Percentiles rank a stretch among this genome's conserved stretches.
Conservation (phyloP, 2,797 vertebrate genomes). For the Tiaroga cobitis region DNA sequence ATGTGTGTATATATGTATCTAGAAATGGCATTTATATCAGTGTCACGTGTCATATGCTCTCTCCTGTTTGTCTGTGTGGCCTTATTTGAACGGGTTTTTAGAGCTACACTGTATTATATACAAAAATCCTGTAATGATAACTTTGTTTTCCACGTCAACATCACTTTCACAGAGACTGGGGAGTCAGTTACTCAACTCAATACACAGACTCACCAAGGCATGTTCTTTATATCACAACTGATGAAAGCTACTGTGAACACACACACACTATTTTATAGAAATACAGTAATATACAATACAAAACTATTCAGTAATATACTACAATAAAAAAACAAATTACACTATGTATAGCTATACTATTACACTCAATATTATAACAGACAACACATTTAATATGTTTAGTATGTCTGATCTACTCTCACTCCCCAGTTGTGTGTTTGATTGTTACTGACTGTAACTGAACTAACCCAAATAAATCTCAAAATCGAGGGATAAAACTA, state of each 20-base stretch:
- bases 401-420: neutral
- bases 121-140: slow-evolving; percentile 32
- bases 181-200: slow-evolving; percentile 27
- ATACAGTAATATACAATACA: neutral
- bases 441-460: slow-evolving; percentile 36
- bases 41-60: slow-evolving; percentile 5
- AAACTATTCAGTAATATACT: neutral
- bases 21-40: slow-evolving; percentile 33
- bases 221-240: neutral
- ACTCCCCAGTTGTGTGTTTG: slow-evolving; percentile 34
- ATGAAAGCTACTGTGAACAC: slow-evolving; percentile 4
- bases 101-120: slow-evolving; percentile 22
- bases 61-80: slow-evolving; percentile 42
- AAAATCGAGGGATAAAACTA: slow-evolving; percentile 39
- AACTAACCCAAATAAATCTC: slow-evolving; percentile 44
- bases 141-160: slow-evolving; percentile 3
- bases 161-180: slow-evolving; percentile 41
- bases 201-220: slow-evolving; percentile 13
- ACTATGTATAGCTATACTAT: neutral
- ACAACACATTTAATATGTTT: slow-evolving; percentile 2
- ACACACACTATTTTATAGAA: neutral
- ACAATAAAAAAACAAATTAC: neutral
- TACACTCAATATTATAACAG: neutral
- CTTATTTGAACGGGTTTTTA: slow-evolving; percentile 31
- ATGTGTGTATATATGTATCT: slow-evolving; percentile 49